phyloP scores from a whole-genome alignment of 2,113 vertebrate genomes.

The Pelmatolapia mariae region DNA sequence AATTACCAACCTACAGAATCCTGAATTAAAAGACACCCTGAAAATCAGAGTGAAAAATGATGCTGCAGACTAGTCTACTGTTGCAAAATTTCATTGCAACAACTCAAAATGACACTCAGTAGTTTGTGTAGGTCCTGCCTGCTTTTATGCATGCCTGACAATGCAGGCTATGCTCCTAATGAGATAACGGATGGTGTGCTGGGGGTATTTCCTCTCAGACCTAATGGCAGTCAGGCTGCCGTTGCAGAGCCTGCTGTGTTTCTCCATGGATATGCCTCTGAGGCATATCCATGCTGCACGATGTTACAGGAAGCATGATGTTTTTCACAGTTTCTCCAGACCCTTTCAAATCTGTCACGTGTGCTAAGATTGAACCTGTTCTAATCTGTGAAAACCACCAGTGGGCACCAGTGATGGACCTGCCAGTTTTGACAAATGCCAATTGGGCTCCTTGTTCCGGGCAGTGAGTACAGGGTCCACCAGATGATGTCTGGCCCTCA shows the following conservation, averaged over 20 bases:
- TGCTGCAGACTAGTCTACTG: background rate
- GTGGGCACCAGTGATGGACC: too few relatives aligned
- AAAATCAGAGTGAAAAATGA: background rate
- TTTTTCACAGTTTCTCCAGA: too few relatives aligned
- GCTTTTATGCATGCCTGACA: background rate
- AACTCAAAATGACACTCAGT: background rate
- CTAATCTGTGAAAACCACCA: too few relatives aligned
- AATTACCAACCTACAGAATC: background rate
- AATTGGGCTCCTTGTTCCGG: background rate
- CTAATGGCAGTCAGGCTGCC: too few relatives aligned
- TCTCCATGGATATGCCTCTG: too few relatives aligned
- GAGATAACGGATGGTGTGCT: background rate
- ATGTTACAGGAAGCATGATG: too few relatives aligned
- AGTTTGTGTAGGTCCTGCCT: background rate
- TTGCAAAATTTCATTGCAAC: background rate
- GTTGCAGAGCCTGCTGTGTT: too few relatives aligned
- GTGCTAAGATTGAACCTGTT: too few relatives aligned
- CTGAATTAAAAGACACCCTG: background rate
- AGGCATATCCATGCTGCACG: too few relatives aligned
- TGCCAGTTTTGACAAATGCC: background rate
- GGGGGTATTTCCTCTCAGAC: background rate
- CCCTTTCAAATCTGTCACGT: too few relatives aligned
- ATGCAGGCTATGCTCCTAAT: background rate
- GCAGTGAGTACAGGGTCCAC: background rate
- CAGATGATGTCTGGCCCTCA: background rate